A percentile compares a stretch with the other conserved stretches of the same genome.
Evolutionary conservation across 2,797 vertebrate species (phyloP).

Genomic region (Cetoscarus ocellatus): DNA sequence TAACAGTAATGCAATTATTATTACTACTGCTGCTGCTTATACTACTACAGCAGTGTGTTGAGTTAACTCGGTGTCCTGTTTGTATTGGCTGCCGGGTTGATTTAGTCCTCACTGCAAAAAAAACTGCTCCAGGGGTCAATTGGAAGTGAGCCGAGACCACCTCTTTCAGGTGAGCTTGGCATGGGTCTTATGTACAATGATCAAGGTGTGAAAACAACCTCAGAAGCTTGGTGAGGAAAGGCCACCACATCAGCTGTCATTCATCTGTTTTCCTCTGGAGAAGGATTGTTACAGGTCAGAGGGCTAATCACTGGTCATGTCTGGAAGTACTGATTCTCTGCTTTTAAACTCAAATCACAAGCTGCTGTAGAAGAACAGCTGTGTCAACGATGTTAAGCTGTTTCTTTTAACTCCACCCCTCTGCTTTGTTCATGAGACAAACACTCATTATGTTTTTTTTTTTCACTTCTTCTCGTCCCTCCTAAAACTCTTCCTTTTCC

Average conservation of each 20-base stretch:
- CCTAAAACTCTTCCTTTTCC: conserved; percentile 34
- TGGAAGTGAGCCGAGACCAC: no score
- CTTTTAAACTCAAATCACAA: conserved; percentile 71
- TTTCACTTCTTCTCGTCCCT: conserved; percentile 25
- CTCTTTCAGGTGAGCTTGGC: no score
- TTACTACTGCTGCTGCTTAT: no score
- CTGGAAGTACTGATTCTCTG: conserved; percentile 56
- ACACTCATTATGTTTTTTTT: conserved; percentile 28
- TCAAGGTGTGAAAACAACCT: background rate
- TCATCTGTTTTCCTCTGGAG: conserved; percentile 67
- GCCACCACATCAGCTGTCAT: conserved; percentile 39
- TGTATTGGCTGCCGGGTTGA: no score
- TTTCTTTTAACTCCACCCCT: conserved; percentile 48
- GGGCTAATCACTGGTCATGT: conserved; percentile 69
- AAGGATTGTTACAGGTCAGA: conserved; percentile 42
- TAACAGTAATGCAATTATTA: no score
- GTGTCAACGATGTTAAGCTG: conserved; percentile 56
- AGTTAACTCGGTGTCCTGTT: no score
- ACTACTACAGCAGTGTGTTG: no score
- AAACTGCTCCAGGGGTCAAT: no score
- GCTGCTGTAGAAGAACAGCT: conserved; percentile 67
- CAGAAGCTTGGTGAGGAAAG: conserved; percentile 20
- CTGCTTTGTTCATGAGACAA: conserved; percentile 15
- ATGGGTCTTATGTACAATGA: no score
- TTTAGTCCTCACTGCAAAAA: no score